Conservation (phyloP, 2,797 vertebrate species). For the Jordanella pulchra region DNA sequence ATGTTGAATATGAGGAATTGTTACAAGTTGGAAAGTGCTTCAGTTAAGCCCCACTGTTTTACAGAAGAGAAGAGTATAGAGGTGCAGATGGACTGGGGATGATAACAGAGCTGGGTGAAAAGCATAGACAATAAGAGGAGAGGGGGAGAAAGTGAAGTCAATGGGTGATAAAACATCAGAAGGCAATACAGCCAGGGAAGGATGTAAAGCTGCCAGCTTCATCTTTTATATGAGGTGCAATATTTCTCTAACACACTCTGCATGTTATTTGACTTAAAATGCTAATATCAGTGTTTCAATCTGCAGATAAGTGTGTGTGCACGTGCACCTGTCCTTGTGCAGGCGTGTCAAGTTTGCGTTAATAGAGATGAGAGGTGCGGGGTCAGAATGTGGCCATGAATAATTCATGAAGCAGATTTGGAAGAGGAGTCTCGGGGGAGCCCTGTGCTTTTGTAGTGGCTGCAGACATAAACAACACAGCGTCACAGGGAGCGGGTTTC, state of each 20-base stretch:
- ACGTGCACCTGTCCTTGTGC: slow-evolving; percentile 21
- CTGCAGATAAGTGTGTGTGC: slow-evolving; percentile 18
- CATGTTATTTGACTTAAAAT: slow-evolving; percentile 41
- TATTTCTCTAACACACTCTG: slow-evolving; percentile 31
- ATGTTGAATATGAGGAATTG: slow-evolving; percentile 35
- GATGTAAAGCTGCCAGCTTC: slow-evolving; percentile 39
- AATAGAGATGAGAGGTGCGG: slow-evolving; percentile 80
- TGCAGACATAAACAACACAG: slow-evolving; percentile 79
- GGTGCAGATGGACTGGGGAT: slow-evolving; percentile 70
- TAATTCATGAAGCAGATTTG: slow-evolving; percentile 82
- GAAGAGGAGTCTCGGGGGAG: slow-evolving; percentile 77
- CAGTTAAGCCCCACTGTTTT: slow-evolving; percentile 53
- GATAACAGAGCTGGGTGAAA: slow-evolving; percentile 71
- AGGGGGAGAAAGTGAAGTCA: slow-evolving; percentile 54
- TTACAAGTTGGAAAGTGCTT: slow-evolving; percentile 55
- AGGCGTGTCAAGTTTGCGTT: slow-evolving; percentile 71
- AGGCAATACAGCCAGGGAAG: slow-evolving; percentile 48
- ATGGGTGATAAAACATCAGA: slow-evolving; percentile 65
- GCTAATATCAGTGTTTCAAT: slow-evolving; percentile 42
- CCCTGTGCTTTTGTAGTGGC: slow-evolving; percentile 76
- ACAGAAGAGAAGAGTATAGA: slow-evolving; percentile 40
- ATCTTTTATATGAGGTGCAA: slow-evolving; percentile 11
- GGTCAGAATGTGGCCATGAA: slow-evolving; percentile 78
- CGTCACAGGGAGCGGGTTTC: slow-evolving; percentile 73
- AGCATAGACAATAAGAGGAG: slow-evolving; percentile 67